Percentiles rank a stretch among this genome's conserved stretches.
Evolutionary conservation across 2,113 vertebrate species (phyloP).

Genomic region (Austrofundulus limnaeus): DNA sequence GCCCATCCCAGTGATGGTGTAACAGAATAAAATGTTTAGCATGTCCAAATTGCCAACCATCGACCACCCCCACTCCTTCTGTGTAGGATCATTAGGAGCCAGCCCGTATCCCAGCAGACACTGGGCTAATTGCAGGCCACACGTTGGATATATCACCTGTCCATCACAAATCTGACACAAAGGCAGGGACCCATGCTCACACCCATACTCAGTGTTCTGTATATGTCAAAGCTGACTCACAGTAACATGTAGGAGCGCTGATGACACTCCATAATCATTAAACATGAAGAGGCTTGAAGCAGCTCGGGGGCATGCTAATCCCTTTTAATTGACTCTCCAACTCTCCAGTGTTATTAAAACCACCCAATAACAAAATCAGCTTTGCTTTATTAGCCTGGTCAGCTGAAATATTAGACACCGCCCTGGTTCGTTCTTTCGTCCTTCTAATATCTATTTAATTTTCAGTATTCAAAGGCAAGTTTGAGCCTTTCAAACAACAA

Average conservation of each 20-base stretch:
- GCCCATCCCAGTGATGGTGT: neutral
- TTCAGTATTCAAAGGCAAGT: neutral
- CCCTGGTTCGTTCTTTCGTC: conserved; percentile 6
- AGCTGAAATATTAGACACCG: conserved; percentile 44
- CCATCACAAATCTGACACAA: neutral
- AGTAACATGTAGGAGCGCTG: conserved; percentile 60
- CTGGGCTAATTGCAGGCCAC: neutral
- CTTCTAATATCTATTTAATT: neutral
- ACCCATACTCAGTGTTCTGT: conserved; percentile 9
- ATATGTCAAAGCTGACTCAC: conserved; percentile 48
- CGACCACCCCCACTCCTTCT: neutral
- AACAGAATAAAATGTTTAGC: neutral
- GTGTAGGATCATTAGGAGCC: no score
- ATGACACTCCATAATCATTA: conserved; percentile 73
- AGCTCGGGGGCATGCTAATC: conserved; percentile 72
- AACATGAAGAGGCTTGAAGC: conserved; percentile 67
- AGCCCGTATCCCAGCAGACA: neutral
- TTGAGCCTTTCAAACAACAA: neutral
- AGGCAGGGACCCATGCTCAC: neutral
- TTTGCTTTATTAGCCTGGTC: conserved; percentile 63
- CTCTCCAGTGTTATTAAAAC: conserved; percentile 69
- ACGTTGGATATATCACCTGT: neutral
- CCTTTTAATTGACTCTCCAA: conserved; percentile 73
- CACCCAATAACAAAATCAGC: conserved; percentile 68
- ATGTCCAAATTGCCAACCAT: neutral